Evolutionary conservation across 1,140 invertebrate genomes (phyloP), one percentile per base, ranked within the genome.

Genomic region (Drosophila parabipectinata): DNA sequence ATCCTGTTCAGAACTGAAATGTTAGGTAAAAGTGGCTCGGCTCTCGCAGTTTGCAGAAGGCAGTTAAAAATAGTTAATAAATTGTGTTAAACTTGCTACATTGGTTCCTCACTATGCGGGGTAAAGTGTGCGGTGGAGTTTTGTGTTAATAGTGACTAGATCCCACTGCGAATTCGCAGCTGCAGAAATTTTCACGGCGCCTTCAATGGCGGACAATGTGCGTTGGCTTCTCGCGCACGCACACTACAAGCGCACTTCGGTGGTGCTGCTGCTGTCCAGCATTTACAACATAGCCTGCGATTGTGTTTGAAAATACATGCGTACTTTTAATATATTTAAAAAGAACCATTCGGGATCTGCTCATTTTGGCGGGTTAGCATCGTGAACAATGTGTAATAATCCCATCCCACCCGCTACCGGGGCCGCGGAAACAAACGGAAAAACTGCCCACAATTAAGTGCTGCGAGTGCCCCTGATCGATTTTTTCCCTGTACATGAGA

Each of bases 161-260:
- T n/a, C 6, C 8, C 15, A 32, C 30, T n/a, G 28, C 32, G 37
- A 41, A 21, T 51, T 66, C 34, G 12, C 47, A 48, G 26, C 8
- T 12, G 8, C 50, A 32, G 44, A 72, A 83, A 83, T 79, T 83
- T 88, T 87, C 68, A 73, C 68, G 18, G 48, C 57, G 79, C 77
- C 79, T 77, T 87, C 88, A 88, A 88, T 88, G 83, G 83, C 83
- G 83, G 83, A 89, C 83, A 88, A 88, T 88, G 83, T 89, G 83
- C 84, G 83, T 88, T 88, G 83, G 83, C 83, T 88, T 88, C 56
- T 44, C 62, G 62, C 66, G 44, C 66, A 48, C 63, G 56, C 52
- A 69, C 66, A 69, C 21, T 9, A 14, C 63, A 50, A 45, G 15
- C 53, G 21, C 34, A 37, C 15, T 55, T 26, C 14, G 50, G 34